Evolutionary conservation across 2,113 vertebrate species (phyloP).

Genomic region (Coregonus clupeaformis): DNA sequence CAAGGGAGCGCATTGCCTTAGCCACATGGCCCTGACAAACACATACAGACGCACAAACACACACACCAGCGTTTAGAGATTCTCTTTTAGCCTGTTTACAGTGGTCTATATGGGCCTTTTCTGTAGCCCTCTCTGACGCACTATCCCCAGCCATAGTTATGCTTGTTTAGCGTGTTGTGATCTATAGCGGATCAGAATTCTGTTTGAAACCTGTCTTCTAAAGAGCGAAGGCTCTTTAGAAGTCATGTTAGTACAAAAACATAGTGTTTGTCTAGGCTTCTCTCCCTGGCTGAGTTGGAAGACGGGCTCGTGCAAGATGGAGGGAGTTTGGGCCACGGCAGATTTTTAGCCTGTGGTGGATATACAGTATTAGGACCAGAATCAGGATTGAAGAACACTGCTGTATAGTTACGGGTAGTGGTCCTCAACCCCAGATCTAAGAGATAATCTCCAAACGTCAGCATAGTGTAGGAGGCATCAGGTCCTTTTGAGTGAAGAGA

Average conservation of each 20-base stretch:
- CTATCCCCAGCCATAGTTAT: not conserved
- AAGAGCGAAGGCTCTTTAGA: slow-evolving; percentile 41
- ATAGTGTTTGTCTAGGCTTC: slow-evolving; percentile 25
- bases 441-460: not conserved
- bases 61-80: slow-evolving; percentile 24
- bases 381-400: not conserved
- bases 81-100: slow-evolving; percentile 55
- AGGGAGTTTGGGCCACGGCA: not conserved
- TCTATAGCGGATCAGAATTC: slow-evolving; percentile 55
- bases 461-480: not conserved
- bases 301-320: not conserved
- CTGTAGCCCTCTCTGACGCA: slow-evolving; percentile 28
- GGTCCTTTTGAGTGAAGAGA: not conserved
- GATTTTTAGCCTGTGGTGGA: not conserved
- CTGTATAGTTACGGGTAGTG: not conserved
- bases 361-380: no score
- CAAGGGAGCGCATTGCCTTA: no score
- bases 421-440: not conserved
- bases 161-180: slow-evolving; percentile 50
- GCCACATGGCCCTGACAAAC: slow-evolving; percentile 9
- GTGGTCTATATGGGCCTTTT: slow-evolving; percentile 29
- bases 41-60: slow-evolving; percentile 9
- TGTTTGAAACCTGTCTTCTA: slow-evolving; percentile 45
- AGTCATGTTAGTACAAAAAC: slow-evolving; percentile 39
- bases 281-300: not conserved